Evolutionary conservation across 2,113 vertebrate species (phyloP).

Genomic region (Antennarius striatus): DNA sequence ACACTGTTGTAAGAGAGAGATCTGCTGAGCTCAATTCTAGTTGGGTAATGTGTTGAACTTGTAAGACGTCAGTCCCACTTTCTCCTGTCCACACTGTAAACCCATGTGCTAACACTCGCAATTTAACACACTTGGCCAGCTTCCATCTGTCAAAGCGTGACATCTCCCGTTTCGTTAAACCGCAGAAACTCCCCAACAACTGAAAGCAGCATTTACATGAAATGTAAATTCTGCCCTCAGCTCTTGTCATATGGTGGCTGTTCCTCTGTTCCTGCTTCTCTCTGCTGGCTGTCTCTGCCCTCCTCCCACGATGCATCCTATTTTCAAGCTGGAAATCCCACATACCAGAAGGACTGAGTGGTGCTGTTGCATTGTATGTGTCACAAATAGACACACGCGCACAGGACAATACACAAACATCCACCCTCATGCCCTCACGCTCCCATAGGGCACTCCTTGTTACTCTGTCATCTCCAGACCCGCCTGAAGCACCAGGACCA

Average conservation of each 20-base stretch:
- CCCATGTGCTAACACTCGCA: background rate
- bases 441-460: constrained; percentile 4
- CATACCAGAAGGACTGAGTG: constrained; percentile 66
- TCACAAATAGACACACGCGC: constrained; percentile 56
- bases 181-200: constrained; percentile 21
- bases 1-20: too few species aligned
- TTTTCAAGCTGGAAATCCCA: constrained; percentile 74
- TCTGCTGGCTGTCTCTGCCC: constrained; percentile 43
- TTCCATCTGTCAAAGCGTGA: constrained; percentile 21
- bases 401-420: constrained; percentile 29
- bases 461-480: constrained; percentile 12
- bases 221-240: background rate
- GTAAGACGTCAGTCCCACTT: background rate
- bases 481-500: constrained; percentile 16
- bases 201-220: background rate
- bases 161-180: constrained; percentile 9
- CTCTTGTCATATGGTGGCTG: background rate
- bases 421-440: constrained; percentile 15
- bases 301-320: constrained; percentile 49
- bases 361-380: constrained; percentile 52
- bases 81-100: background rate
- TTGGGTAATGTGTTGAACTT: too few species aligned
- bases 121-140: constrained; percentile 10
- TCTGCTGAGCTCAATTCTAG: too few species aligned
- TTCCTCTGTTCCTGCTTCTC: background rate